Percentiles rank a stretch among this genome's conserved stretches.
Evolutionary conservation across 2,797 vertebrate species (phyloP).

Genomic region (Mastacembelus armatus): DNA sequence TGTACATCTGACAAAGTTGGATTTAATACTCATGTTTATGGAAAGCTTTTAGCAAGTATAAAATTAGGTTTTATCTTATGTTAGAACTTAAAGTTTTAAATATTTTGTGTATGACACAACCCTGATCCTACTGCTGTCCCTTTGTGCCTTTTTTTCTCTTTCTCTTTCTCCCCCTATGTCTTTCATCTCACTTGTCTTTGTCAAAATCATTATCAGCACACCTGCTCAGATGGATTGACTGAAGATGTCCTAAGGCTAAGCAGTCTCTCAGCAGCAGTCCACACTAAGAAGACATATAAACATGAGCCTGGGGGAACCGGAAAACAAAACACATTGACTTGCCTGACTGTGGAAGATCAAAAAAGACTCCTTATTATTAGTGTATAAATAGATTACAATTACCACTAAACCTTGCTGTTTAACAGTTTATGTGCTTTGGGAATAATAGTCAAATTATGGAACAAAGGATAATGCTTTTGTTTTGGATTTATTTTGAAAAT

Average conservation of each 20-base stretch:
- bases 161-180: neutral
- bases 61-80: no score
- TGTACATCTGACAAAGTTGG: no score
- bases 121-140: no score
- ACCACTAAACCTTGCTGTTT: neutral
- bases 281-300: constrained; percentile 28
- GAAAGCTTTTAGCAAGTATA: no score
- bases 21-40: no score
- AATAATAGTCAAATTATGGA: neutral
- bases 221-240: constrained; percentile 43
- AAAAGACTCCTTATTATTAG: no score
- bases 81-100: no score
- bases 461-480: neutral
- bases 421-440: neutral
- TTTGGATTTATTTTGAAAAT: neutral
- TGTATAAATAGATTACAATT: neutral
- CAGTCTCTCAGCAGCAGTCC: constrained; percentile 30
- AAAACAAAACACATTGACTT: constrained; percentile 27
- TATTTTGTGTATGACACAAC: no score
- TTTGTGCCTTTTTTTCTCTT: neutral
- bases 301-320: constrained; percentile 11
- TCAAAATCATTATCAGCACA: constrained; percentile 25
- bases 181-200: neutral
- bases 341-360: neutral
- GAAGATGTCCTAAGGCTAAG: constrained; percentile 12